Base-by-base conservation (phyloP, 2,888 invertebrate genomes). In the Podotricha telesiphe region DNA sequence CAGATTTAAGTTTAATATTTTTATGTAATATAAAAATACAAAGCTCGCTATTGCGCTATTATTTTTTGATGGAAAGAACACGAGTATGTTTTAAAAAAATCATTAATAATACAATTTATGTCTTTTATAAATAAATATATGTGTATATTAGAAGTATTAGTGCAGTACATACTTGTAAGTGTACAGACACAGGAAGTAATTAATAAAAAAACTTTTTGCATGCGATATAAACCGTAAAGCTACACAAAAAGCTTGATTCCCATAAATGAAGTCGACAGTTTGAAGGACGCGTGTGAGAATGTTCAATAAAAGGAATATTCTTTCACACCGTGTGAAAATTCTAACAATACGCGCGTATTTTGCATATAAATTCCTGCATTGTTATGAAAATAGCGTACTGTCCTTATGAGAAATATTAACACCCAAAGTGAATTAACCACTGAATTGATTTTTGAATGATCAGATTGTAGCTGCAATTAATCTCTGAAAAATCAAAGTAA, bases 271-370 rank as follows among this genome's bases (percentile, higher is more conserved):
- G 58, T 42, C 45, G 45, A 59, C 59, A 45, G 45, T 28, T 45
- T 42, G 59, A 59, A 59, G 59, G 59, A 59, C 59, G 45, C 59
- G 59, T 45, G 28, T 59, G 59, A 62, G 62, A 50, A 62, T 37
- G 37, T 37, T 48, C 65, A 22, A 56, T 56, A 51, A 56, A 65
- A 65, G 64, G 61, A 61, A 70, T 67, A 72, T 51, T 67, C 61
- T 67, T 67, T 51, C 34, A 37, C 51, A 62, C 55, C 74, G 75
- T 77, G 76, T 71, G 76, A 76, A 75, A 71, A 71, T 68, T 73
- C 55, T 56, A 71, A 77, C 76, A 76, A 75, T 76, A 72, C 72
- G 50, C 42, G 55, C 19, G 51, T 59, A 70, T 70, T 73, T 74
- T 71, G 69, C 74, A 75, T 75, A 73, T 71, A 73, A 74, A 59